Conservation (phyloP, 2,113 vertebrate species). For the Nothoprocta perdicaria region DNA sequence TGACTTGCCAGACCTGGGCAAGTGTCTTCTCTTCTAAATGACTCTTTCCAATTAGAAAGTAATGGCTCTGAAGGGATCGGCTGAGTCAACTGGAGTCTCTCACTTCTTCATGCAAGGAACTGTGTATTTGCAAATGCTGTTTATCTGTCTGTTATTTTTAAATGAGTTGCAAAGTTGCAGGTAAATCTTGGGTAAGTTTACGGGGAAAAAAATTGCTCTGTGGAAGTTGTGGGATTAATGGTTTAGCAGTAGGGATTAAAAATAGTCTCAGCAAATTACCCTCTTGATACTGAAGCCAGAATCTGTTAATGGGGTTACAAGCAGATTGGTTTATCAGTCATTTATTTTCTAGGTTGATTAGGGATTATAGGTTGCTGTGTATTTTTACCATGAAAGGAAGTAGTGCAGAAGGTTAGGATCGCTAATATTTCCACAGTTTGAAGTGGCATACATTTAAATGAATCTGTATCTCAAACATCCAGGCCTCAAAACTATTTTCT, state of each 20-base stretch:
- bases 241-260: constrained; percentile 76
- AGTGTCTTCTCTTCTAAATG: constrained; percentile 53
- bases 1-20: constrained; percentile 35
- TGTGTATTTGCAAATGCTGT: constrained; percentile 19
- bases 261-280: constrained; percentile 72
- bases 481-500: neutral
- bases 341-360: constrained; percentile 75
- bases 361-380: constrained; percentile 61
- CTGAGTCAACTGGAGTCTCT: neutral
- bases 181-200: constrained; percentile 59
- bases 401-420: neutral
- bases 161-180: neutral
- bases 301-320: constrained; percentile 71
- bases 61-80: constrained; percentile 40
- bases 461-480: neutral
- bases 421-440: neutral
- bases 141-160: constrained; percentile 45
- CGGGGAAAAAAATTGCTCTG: constrained; percentile 51
- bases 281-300: constrained; percentile 68
- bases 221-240: constrained; percentile 81
- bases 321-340: constrained; percentile 68
- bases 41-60: constrained; percentile 61
- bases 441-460: neutral
- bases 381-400: constrained; percentile 20
- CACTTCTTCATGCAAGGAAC: constrained; percentile 12